Evolutionary conservation across 2,888 invertebrate genomes (phyloP), one percentile per base, ranked within the genome.

Genomic region (Rhyacophila evoluta): DNA sequence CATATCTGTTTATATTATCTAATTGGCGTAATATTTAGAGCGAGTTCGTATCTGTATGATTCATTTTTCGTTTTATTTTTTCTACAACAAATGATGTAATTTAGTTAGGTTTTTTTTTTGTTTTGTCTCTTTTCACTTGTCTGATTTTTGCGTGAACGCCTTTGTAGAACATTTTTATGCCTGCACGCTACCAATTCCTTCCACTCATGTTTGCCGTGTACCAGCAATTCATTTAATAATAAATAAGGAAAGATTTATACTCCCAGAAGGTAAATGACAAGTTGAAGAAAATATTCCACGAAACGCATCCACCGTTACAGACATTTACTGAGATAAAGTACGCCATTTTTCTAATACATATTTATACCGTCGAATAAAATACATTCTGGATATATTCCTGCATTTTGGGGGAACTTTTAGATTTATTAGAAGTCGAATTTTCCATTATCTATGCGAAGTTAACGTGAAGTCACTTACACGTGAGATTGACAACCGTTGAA

Each of bases 41-140:
- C 15, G 6, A 8, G 19, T 55, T 19, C 55, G 55, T 55, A 8
- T 8, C 55, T 55, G 55, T 55, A 6, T 1, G 19, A 10, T 55
- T 55, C 19, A 55, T 55, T 55, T 55, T 41, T 55, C 25, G 55
- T 55, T 2, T 55, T 19, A 19, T 55, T 55, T 55, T 55, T 55
- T 1, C 55, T 55, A 55, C 15, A 55, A 55, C 55, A 55, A 55
- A 55, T 55, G 55, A 55, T 55, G 55, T 55, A 55, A 55, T 55
- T 19, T 19, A 55, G 55, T 55, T 19, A 19, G 19, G 15, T 55
- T 55, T 33, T 33, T n/a, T n/a, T 41, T 55, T 55, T 55, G 55
- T 55, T 55, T 25, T 25, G 55, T 55, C 15, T 19, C 55, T 55
- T 19, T 55, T 10, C 19, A 19, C 15, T 25, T 19, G 55, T 55